These are phyloP conservation scores for Drosophila robusta DNA, from an alignment of 2,888 invertebrate genomes.

Conservation along the genomic window DNA sequence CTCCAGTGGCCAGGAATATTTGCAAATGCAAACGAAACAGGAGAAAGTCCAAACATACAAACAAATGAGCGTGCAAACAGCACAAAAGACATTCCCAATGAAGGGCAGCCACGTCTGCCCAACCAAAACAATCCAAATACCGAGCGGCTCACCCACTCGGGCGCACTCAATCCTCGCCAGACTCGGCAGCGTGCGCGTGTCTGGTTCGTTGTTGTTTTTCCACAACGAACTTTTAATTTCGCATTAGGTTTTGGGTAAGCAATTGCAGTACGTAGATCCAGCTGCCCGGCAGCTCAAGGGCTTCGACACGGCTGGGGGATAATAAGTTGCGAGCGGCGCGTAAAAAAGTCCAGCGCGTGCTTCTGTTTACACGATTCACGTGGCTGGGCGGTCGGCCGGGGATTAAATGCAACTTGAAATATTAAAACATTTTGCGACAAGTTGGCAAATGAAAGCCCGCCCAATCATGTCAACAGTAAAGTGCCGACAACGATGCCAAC, in stretches of 20 bases:
- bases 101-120: constrained; percentile 34
- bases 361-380: constrained; percentile 74
- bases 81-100: constrained; percentile 57
- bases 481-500: constrained; percentile 56
- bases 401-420: constrained; percentile 81
- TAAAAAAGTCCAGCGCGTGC: constrained; percentile 63
- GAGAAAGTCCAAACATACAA: constrained; percentile 84
- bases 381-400: constrained; percentile 63
- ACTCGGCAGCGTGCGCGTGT: constrained; percentile 45
- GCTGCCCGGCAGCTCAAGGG: constrained; percentile 13
- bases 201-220: constrained; percentile 51
- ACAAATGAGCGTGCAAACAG: constrained; percentile 84
- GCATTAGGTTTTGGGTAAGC: constrained; percentile 47
- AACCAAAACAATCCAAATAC: constrained; percentile 45
- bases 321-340: constrained; percentile 31
- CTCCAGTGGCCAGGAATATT: constrained; percentile 76
- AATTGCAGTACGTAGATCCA: constrained; percentile 19
- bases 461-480: constrained; percentile 79
- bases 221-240: constrained; percentile 60
- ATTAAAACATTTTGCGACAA: constrained; percentile 82
- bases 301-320: constrained; percentile 19
- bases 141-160: not conserved
- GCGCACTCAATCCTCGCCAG: constrained; percentile 35
- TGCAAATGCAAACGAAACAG: constrained; percentile 84
- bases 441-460: constrained; percentile 79